Conservation (phyloP, 2,113 vertebrate genomes). For the Heterotilapia buettikoferi region DNA sequence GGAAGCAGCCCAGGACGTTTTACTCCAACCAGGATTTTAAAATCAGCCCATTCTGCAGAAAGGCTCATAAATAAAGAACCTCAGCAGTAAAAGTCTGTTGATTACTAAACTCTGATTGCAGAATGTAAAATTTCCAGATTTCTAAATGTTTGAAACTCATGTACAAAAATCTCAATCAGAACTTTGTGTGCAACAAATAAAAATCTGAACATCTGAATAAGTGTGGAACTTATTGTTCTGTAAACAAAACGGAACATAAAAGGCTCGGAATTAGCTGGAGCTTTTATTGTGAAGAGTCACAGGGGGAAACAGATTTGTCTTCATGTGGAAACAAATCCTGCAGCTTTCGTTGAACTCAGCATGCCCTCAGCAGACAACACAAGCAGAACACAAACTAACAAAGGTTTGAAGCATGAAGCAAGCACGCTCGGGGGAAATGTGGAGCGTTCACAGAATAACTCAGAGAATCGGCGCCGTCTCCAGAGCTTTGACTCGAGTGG, state of each 20-base stretch:
- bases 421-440: background rate
- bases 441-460: background rate
- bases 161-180: background rate
- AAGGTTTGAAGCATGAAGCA: background rate
- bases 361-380: background rate
- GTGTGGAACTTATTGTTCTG: background rate
- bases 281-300: background rate
- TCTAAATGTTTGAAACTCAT: background rate
- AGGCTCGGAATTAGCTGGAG: background rate
- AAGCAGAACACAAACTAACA: background rate
- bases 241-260: background rate
- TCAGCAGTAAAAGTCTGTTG: rapidly evolving
- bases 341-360: background rate
- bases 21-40: background rate
- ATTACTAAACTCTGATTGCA: background rate
- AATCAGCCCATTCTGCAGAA: background rate
- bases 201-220: background rate
- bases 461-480: conserved; percentile 44
- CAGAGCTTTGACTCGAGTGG: conserved; percentile 57
- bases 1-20: background rate
- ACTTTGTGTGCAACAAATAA: background rate
- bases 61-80: background rate
- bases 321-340: background rate
- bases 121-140: background rate
- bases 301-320: background rate